Evolutionary conservation across 2,888 invertebrate genomes (phyloP), one percentile per base, ranked within the genome.

Genomic region (Sesia bembeciformis): DNA sequence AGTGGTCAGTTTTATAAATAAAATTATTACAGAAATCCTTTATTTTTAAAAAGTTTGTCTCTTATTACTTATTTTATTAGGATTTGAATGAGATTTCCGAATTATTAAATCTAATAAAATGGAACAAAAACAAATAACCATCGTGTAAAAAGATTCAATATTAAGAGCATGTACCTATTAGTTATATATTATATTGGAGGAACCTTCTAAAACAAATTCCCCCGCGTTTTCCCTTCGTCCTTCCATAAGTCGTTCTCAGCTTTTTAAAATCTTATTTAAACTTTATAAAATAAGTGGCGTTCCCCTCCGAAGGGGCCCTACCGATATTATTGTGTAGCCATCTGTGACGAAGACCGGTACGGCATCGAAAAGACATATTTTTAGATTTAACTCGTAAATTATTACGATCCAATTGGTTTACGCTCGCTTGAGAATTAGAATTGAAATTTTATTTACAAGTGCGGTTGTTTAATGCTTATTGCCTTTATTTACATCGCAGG

Each of bases 201-300:
- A 46, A 46, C 46, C 7, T 46, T n/a, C 46, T 23, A 8, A 46
- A 50, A 50, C 39, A 50, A 50, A 50, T 4, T 39, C 5, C 50
- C 50, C 39, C 5, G 50, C 50, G 39, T 38, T 50, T 50, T 50
- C 50, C 39, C 39, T 39, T 39, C 50, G 38, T 4, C 71, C 70
- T 70, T 66, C 68, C 70, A 65, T 76, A 81, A 82, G 74, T 74
- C 70, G 72, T 71, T 65, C 72, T 73, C 72, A 74, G 78, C 81
- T 81, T 84, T 87, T 88, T 81, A 85, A 88, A 87, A 84, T 87
- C 87, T 88, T 88, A 88, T 88, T 89, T 81, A 87, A 88, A 88
- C 84, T 88, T 87, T 86, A 83, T 84, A 86, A 80, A 85, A 83
- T 84, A 82, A 85, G 82, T 80, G 80, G 74, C 62, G 74, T 69